Percentiles rank a stretch among this genome's conserved stretches.
Conservation (phyloP, 2,888 invertebrate genomes). For the Encarsia formosa region DNA sequence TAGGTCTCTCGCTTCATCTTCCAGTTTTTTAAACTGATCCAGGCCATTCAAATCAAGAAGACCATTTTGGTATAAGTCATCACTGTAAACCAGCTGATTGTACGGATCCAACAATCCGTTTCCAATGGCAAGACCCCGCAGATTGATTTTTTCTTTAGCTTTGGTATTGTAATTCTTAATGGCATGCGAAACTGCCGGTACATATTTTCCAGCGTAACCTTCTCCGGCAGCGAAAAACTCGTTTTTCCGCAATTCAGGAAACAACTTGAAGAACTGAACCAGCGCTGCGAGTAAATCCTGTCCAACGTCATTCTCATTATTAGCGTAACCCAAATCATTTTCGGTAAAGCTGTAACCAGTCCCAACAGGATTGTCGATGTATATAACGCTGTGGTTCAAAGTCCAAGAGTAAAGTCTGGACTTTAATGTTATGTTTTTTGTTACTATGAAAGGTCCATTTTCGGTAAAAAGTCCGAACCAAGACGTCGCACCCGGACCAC, state of each 20-base stretch:
- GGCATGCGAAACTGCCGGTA: conserved; percentile 72
- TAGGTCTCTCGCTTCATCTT: conserved; percentile 57
- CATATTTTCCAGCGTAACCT: conserved; percentile 80
- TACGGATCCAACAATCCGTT: conserved; percentile 77
- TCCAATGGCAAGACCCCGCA: conserved; percentile 70
- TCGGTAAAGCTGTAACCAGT: conserved; percentile 89
- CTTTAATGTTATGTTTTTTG: conserved; percentile 52
- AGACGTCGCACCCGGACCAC: conserved; percentile 79
- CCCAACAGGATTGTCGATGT: conserved; percentile 90
- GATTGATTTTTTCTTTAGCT: conserved; percentile 64
- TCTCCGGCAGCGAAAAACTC: conserved; percentile 87
- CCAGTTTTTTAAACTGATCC: conserved; percentile 59
- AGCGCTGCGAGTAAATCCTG: conserved; percentile 73
- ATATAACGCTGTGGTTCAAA: conserved; percentile 72
- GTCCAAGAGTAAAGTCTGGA: conserved; percentile 77
- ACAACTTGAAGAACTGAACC: conserved; percentile 78
- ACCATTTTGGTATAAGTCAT: conserved; percentile 76
- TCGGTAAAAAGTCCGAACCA: conserved; percentile 78
- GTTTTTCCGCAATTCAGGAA: conserved; percentile 68
- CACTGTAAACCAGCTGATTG: conserved; percentile 72
- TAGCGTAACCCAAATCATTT: conserved; percentile 70
- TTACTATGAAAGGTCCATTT: conserved; percentile 71
- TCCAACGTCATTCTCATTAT: conserved; percentile 75
- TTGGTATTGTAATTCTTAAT: conserved; percentile 63
- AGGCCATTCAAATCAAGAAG: conserved; percentile 64